Percentiles rank a stretch among this genome's conserved stretches.
These are phyloP conservation scores for Panulirus ornatus DNA, from an alignment of 1,140 invertebrate species.

Conservation along the genomic window DNA sequence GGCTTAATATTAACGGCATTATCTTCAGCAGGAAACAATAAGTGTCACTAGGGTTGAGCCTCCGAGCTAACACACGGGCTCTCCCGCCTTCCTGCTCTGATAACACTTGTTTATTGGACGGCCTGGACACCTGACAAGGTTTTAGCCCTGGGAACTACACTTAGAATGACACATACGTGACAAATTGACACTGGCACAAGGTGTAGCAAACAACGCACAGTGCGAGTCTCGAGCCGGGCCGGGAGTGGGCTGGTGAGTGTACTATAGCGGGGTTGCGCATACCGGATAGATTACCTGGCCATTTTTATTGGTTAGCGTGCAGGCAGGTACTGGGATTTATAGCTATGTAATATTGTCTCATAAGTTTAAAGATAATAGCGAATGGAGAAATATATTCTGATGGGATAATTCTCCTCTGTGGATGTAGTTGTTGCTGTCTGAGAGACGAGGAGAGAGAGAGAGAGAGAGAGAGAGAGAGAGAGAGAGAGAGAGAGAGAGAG, in stretches of 20 bases:
- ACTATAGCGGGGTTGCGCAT: background rate
- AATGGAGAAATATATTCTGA: no score
- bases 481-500: no score
- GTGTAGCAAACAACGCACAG: background rate
- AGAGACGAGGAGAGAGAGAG: no score
- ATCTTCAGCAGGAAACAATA: background rate
- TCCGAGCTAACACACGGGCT: background rate
- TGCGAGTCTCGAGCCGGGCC: background rate
- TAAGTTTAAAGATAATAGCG: no score
- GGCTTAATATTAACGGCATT: constrained; percentile 3
- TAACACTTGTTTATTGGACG: background rate
- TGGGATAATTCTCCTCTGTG: no score
- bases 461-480: no score
- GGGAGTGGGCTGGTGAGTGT: no score
- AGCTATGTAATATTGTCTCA: no score
- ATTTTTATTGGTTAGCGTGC: no score
- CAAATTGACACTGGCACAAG: background rate
- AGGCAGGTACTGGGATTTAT: no score
- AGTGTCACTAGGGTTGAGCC: background rate
- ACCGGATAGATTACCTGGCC: no score
- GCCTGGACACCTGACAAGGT: constrained; percentile 1
- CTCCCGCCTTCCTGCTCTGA: background rate
- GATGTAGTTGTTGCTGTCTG: no score
- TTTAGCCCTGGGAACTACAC: background rate
- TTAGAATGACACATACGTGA: background rate